phyloP scores from a whole-genome alignment of 2,113 vertebrate genomes.

The Syrmaticus mikado region DNA sequence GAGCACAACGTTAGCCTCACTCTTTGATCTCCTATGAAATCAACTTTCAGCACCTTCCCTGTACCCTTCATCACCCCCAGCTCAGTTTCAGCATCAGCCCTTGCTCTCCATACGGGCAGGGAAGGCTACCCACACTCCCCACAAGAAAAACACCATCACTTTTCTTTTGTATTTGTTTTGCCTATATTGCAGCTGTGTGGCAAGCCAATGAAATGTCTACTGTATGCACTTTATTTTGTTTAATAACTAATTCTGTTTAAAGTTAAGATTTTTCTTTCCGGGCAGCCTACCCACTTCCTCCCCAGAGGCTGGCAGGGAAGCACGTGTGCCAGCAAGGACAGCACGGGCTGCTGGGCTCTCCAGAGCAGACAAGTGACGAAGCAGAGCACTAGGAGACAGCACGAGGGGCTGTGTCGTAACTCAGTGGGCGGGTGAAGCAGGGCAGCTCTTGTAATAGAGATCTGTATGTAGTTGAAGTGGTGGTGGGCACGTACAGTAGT shows the following conservation, averaged over 20 bases:
- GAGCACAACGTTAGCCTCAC: conserved; percentile 5
- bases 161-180: conserved; percentile 37
- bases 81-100: background rate
- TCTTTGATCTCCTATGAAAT: conserved; percentile 35
- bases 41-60: conserved; percentile 4
- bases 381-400: background rate
- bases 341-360: background rate
- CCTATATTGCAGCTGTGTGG: conserved; percentile 34
- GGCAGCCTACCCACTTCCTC: background rate
- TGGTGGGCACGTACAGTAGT: background rate
- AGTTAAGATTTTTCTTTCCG: conserved; percentile 18
- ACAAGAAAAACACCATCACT: background rate
- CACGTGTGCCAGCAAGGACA: fast-evolving
- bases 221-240: conserved; percentile 75
- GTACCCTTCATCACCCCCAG: background rate
- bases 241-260: conserved; percentile 67
- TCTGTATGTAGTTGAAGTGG: background rate
- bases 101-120: background rate
- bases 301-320: background rate
- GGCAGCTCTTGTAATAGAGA: background rate
- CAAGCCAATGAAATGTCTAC: conserved; percentile 50
- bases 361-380: background rate
- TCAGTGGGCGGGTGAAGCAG: background rate
- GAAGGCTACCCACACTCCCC: background rate
- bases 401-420: background rate